A percentile compares a stretch with the other conserved stretches of the same genome.
Evolutionary conservation across 92 coral and sea anemone genomes (phyloP).

Genomic region (Bergia puertoricense): DNA sequence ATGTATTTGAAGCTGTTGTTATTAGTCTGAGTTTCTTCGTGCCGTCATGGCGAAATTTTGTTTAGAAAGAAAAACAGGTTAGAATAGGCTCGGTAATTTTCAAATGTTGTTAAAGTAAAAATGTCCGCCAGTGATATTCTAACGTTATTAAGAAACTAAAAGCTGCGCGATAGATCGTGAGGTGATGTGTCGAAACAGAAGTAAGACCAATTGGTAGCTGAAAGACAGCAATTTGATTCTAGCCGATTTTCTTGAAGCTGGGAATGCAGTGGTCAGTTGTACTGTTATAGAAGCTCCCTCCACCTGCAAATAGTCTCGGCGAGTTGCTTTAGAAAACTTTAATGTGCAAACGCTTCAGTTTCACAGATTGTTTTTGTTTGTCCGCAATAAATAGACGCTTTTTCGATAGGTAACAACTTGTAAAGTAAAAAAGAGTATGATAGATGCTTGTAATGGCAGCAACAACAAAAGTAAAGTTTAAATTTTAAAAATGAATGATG

Average conservation of each 20-base stretch:
- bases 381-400: not conserved
- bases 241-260: not conserved
- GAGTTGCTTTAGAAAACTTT: not conserved
- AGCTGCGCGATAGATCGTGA: not conserved
- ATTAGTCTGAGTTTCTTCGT: not conserved
- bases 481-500: not conserved
- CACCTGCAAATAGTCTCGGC: not conserved
- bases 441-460: not conserved
- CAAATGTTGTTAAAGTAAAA: not conserved
- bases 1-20: not conserved
- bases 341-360: not conserved
- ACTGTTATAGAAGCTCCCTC: not conserved
- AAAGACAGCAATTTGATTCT: not conserved
- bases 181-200: not conserved
- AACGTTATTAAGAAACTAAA: not conserved
- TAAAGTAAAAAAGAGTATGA: not conserved
- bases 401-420: not conserved
- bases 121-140: not conserved
- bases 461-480: not conserved
- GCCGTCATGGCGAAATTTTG: not conserved
- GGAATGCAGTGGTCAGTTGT: not conserved
- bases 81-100: no score
- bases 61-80: no score
- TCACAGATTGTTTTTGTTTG: not conserved
- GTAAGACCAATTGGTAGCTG: not conserved